phyloP scores from a whole-genome alignment of 1,140 invertebrate species.

The Archivesica marissinica region DNA sequence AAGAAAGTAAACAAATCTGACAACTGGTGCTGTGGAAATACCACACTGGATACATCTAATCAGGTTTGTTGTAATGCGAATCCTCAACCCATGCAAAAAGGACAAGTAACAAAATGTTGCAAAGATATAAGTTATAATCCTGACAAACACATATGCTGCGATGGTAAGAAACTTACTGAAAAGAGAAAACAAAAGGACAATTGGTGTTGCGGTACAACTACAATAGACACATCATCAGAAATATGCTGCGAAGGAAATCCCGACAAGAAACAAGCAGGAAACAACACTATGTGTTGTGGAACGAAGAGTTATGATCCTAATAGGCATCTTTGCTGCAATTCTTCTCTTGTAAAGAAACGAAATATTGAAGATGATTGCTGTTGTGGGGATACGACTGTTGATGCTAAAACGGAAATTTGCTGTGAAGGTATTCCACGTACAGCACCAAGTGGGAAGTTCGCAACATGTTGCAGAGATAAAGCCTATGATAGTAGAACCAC shows the following conservation, averaged over 20 bases:
- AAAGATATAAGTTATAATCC: conserved; percentile 1
- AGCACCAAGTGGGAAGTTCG: conserved; percentile 5
- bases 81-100: neutral
- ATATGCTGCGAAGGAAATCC: conserved; percentile 20
- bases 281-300: conserved; percentile 29
- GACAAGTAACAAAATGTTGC: conserved; percentile 22
- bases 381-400: conserved; percentile 3
- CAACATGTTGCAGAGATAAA: neutral
- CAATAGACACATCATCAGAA: conserved; percentile 17
- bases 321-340: conserved; percentile 14
- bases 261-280: neutral
- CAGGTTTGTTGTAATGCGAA: conserved; percentile 41
- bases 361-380: conserved; percentile 6
- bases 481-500: conserved; percentile 10
- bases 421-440: conserved; percentile 15
- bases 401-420: conserved; percentile 17
- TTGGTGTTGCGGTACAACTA: conserved; percentile 25
- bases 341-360: neutral
- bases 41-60: conserved; percentile 16
- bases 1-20: neutral
- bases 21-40: conserved; percentile 33
- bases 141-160: conserved; percentile 23
- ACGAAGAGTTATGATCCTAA: neutral
- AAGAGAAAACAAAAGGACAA: neutral
- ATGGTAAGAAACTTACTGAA: conserved; percentile 12